Percentiles rank a stretch among this genome's conserved stretches.
phyloP scores from a whole-genome alignment of 2,113 vertebrate genomes.

The Cavia porcellus region DNA sequence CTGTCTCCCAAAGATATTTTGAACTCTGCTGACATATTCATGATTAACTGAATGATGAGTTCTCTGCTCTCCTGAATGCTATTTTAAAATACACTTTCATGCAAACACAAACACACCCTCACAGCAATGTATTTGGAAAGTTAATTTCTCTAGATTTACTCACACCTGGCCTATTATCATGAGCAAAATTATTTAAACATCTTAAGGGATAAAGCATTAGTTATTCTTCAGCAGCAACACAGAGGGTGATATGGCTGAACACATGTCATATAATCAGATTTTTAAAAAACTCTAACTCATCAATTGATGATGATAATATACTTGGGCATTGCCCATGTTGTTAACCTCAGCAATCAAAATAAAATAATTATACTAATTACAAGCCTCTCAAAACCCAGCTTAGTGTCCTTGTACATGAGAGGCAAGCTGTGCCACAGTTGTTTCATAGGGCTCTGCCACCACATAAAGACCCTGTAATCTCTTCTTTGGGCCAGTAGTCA shows the following conservation, averaged over 20 bases:
- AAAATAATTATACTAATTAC: slow-evolving; percentile 84
- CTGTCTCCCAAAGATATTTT: slow-evolving; percentile 2
- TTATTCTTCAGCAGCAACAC: slow-evolving; percentile 64
- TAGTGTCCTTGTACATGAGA: slow-evolving; percentile 78
- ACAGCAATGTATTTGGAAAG: background rate
- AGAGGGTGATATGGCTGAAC: slow-evolving; percentile 67
- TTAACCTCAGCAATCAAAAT: slow-evolving; percentile 85
- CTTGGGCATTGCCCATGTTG: slow-evolving; percentile 83
- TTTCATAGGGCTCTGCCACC: slow-evolving; percentile 24
- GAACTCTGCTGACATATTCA: background rate
- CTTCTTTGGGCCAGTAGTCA: slow-evolving; percentile 32
- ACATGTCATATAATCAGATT: slow-evolving; percentile 82
- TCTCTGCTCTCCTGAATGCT: background rate
- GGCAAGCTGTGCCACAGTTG: slow-evolving; percentile 57
- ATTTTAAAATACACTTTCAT: slow-evolving; percentile 26
- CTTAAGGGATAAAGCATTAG: slow-evolving; percentile 71
- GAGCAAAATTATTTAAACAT: slow-evolving; percentile 51
- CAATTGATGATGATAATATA: slow-evolving; percentile 83
- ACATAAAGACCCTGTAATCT: slow-evolving; percentile 54
- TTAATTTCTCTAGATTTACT: slow-evolving; percentile 55
- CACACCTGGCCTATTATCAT: slow-evolving; percentile 43
- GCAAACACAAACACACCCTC: background rate
- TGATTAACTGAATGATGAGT: background rate
- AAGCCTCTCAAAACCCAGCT: slow-evolving; percentile 78
- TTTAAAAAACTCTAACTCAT: slow-evolving; percentile 80